Conservation (phyloP, 2,888 invertebrate genomes). For the Boloria euphrosyne region DNA sequence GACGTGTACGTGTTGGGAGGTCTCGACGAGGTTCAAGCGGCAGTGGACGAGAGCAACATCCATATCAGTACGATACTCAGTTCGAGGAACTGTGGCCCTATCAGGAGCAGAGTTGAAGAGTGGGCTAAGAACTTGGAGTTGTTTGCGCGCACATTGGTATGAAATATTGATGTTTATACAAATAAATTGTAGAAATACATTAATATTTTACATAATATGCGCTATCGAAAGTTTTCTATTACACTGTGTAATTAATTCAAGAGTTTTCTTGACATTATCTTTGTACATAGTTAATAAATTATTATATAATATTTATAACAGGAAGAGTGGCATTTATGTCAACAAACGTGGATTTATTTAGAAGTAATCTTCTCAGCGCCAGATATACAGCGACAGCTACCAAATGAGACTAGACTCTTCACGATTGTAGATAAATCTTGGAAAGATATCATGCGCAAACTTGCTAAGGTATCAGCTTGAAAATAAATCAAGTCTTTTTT, state of each 20-base stretch:
- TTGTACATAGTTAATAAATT: conserved; percentile 33
- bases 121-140: conserved; percentile 90
- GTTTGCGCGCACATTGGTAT: conserved; percentile 91
- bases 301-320: conserved; percentile 52
- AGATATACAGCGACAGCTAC: conserved; percentile 96
- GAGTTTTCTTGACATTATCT: neutral
- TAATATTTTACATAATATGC: too few species aligned
- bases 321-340: conserved; percentile 95
- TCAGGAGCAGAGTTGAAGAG: conserved; percentile 90
- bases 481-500: too few species aligned
- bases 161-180: too few species aligned
- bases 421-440: conserved; percentile 93
- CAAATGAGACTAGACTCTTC: conserved; percentile 94
- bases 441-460: conserved; percentile 93
- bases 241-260: too few species aligned
- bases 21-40: conserved; percentile 91
- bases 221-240: too few species aligned
- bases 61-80: conserved; percentile 93
- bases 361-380: conserved; percentile 97
- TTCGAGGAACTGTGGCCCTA: conserved; percentile 92
- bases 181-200: too few species aligned
- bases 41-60: conserved; percentile 93
- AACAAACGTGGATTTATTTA: conserved; percentile 96
- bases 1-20: conserved; percentile 93
- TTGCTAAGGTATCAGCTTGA: conserved; percentile 80